phyloP scores from a whole-genome alignment of 2,888 invertebrate species.

The Sturmia bella region DNA sequence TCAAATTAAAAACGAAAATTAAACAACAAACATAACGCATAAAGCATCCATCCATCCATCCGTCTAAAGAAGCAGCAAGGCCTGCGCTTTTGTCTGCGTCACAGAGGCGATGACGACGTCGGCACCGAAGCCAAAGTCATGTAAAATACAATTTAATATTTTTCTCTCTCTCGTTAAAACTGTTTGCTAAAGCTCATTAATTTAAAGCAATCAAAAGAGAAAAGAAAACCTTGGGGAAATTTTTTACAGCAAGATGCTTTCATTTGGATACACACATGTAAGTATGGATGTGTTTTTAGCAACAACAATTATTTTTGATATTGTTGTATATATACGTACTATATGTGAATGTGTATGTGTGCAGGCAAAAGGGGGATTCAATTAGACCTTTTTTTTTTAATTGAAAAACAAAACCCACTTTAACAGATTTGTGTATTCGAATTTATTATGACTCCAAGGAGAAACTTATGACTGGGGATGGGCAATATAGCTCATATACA shows the following conservation, averaged over 20 bases:
- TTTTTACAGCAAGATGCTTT: slow-evolving; percentile 27
- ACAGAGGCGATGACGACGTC: neutral
- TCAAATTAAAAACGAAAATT: slow-evolving; percentile 59
- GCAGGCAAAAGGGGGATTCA: no score
- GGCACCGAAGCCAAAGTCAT: slow-evolving; percentile 4
- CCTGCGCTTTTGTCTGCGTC: neutral
- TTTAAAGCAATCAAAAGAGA: slow-evolving; percentile 36
- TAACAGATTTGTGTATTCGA: no score
- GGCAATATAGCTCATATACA: no score
- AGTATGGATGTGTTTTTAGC: no score
- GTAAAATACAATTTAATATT: slow-evolving; percentile 44
- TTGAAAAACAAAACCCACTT: no score
- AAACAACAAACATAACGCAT: slow-evolving; percentile 51
- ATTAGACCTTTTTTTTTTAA: no score
- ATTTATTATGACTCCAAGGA: no score
- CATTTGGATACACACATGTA: no score
- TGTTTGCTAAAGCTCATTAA: slow-evolving; percentile 36
- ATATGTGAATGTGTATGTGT: no score
- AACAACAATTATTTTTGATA: no score
- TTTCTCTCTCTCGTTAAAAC: slow-evolving; percentile 45
- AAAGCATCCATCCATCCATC: slow-evolving; percentile 39
- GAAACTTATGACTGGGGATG: no score
- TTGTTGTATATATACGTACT: no score
- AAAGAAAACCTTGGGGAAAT: slow-evolving; percentile 15
- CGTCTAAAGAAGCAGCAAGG: neutral